Evolutionary conservation across 1,140 invertebrate species (phyloP).

Genomic region (Drosophila orena): DNA sequence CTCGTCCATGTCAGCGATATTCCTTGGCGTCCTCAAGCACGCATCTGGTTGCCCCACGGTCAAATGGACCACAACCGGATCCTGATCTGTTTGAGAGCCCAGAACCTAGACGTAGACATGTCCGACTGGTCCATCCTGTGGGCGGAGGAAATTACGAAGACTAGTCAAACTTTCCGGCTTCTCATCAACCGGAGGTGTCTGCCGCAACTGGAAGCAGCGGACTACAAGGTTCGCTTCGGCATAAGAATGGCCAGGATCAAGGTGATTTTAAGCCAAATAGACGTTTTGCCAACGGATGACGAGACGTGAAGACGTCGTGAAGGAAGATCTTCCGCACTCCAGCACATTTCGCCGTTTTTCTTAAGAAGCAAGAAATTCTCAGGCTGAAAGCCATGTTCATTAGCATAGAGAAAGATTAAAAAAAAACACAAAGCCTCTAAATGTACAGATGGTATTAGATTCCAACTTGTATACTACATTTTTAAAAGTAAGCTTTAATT

Average conservation of each 20-base stretch:
- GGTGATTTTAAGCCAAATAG: neutral
- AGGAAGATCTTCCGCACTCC: too few species aligned
- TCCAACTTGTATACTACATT: too few species aligned
- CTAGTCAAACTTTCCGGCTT: neutral
- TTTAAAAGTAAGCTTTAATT: too few species aligned
- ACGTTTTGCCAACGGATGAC: too few species aligned
- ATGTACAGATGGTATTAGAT: too few species aligned
- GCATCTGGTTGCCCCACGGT: constrained; percentile 3
- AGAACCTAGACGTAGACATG: neutral
- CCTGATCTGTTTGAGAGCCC: neutral
- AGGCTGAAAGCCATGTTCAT: neutral
- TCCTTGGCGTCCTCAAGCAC: neutral
- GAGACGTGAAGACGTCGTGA: too few species aligned
- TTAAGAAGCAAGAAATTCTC: neutral
- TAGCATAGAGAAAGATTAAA: too few species aligned
- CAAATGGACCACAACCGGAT: neutral
- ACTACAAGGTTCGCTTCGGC: constrained; percentile 5
- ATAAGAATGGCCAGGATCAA: neutral
- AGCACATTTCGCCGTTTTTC: neutral
- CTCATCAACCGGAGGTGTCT: neutral
- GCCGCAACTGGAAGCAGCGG: neutral
- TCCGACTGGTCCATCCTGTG: neutral
- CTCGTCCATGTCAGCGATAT: neutral
- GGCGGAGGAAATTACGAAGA: neutral
- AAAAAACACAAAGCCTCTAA: neutral